Evolutionary conservation across 1,140 invertebrate species (phyloP).

Genomic region (Macrostomum lignano): DNA sequence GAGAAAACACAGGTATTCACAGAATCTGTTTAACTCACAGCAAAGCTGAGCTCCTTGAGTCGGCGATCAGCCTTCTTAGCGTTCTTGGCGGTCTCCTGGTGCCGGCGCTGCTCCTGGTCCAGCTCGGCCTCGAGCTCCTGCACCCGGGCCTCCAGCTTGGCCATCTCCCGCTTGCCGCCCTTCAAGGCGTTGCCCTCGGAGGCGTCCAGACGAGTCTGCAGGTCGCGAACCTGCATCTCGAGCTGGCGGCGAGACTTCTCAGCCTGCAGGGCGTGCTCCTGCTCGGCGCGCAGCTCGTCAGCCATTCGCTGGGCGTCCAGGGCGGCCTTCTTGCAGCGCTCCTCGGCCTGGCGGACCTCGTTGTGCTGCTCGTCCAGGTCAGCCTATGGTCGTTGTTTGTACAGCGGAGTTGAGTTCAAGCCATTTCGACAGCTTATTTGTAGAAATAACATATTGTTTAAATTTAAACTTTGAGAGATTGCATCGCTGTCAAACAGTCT

Average conservation of each 20-base stretch:
- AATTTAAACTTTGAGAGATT: too few species aligned
- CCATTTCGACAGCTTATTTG: too few species aligned
- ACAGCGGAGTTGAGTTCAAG: too few species aligned
- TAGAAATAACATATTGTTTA: too few species aligned
- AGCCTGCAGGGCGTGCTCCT: slow-evolving; percentile 82
- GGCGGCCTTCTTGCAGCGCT: slow-evolving; percentile 46
- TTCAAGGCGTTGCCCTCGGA: slow-evolving; percentile 76
- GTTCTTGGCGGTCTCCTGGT: slow-evolving; percentile 39
- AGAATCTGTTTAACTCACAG: too few species aligned
- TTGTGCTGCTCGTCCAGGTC: slow-evolving; percentile 27
- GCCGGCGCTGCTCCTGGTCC: slow-evolving; percentile 63
- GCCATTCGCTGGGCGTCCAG: slow-evolving; percentile 82
- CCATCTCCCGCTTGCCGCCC: slow-evolving; percentile 44
- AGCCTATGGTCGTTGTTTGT: too few species aligned
- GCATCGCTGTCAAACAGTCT: too few species aligned
- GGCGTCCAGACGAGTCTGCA: slow-evolving; percentile 52
- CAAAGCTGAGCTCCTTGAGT: slow-evolving; percentile 45
- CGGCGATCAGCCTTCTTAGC: slow-evolving; percentile 47
- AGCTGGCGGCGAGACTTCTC: slow-evolving; percentile 88
- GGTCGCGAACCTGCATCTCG: slow-evolving; percentile 48
- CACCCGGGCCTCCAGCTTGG: slow-evolving; percentile 12
- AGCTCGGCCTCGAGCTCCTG: slow-evolving; percentile 27
- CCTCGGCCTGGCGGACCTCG: slow-evolving; percentile 21
- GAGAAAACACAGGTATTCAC: too few species aligned
- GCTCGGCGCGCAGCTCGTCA: slow-evolving; percentile 87